A percentile compares a stretch with the other conserved stretches of the same genome.
Conservation (phyloP, 2,888 invertebrate genomes). For the Drosophila prostipennis region DNA sequence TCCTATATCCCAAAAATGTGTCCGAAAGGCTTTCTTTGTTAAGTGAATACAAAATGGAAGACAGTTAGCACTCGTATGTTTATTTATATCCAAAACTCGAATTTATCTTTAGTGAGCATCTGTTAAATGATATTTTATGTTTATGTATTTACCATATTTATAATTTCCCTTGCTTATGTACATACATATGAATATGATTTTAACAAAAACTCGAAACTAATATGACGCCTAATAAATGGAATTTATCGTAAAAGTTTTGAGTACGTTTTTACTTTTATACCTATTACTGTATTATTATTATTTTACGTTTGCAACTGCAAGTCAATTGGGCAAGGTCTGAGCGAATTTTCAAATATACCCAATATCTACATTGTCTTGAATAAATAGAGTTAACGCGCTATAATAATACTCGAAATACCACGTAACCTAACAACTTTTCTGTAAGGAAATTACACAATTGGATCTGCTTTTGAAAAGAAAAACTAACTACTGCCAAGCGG, state of each 20-base stretch:
- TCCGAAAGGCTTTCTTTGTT: slow-evolving; percentile 36
- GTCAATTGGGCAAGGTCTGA: slow-evolving; percentile 65
- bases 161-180: slow-evolving; percentile 71
- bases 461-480: slow-evolving; percentile 20
- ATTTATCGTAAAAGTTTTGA: slow-evolving; percentile 52
- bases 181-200: slow-evolving; percentile 66
- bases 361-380: slow-evolving; percentile 14
- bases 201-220: slow-evolving; percentile 53
- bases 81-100: slow-evolving; percentile 65
- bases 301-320: slow-evolving; percentile 22
- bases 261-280: slow-evolving; percentile 19
- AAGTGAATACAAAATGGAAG: slow-evolving; percentile 51
- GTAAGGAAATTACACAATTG: slow-evolving; percentile 9
- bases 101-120: slow-evolving; percentile 61
- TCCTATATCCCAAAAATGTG: slow-evolving; percentile 33
- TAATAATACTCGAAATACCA: slow-evolving; percentile 41
- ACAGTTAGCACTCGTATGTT: slow-evolving; percentile 57
- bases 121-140: slow-evolving; percentile 45
- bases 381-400: slow-evolving; percentile 30
- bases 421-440: slow-evolving; percentile 31
- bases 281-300: not conserved
- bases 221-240: slow-evolving; percentile 74
- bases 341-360: slow-evolving; percentile 26
- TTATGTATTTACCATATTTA: slow-evolving; percentile 59
- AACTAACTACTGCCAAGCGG: slow-evolving; percentile 39